These are phyloP conservation scores for Fragum fragum DNA, from an alignment of 2,888 invertebrate genomes.

Conservation along the genomic window DNA sequence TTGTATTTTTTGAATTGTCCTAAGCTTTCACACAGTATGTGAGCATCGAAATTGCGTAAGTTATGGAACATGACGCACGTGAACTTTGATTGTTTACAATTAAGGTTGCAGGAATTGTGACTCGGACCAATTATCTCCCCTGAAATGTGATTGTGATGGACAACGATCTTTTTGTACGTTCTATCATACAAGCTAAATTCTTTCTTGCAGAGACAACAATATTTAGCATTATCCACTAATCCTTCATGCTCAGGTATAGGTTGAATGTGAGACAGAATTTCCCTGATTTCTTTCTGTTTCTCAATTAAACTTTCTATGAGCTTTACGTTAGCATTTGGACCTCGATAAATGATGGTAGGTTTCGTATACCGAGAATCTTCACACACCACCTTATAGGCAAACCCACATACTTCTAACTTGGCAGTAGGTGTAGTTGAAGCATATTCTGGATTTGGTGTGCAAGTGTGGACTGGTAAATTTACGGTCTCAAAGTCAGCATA, in stretches of 20 bases:
- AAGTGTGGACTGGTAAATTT: constrained; percentile 36
- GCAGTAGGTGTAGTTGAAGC: constrained; percentile 27
- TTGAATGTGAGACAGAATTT: constrained; percentile 39
- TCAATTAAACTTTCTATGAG: constrained; percentile 44
- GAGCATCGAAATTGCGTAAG: constrained; percentile 42
- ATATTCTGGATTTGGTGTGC: constrained; percentile 38
- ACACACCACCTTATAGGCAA: constrained; percentile 45
- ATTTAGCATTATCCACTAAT: constrained; percentile 10
- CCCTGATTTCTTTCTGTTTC: constrained; percentile 43
- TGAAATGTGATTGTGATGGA: constrained; percentile 51
- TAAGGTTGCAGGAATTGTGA: constrained; percentile 42
- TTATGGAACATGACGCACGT: constrained; percentile 51
- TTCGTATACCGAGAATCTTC: constrained; percentile 42
- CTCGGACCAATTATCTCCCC: constrained; percentile 41
- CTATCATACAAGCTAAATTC: constrained; percentile 38
- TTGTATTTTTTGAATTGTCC: constrained; percentile 42
- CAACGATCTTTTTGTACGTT: constrained; percentile 23
- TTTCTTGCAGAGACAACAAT: constrained; percentile 45
- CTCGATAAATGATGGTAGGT: constrained; percentile 46
- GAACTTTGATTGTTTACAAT: constrained; percentile 35
- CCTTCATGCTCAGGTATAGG: constrained; percentile 41
- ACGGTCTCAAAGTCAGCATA: constrained; percentile 58
- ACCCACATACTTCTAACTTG: constrained; percentile 46
- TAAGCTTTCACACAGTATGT: constrained; percentile 31
- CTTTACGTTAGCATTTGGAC: constrained; percentile 35